Conservation (phyloP, 2,888 invertebrate genomes). For the Cryptophagus acutangulus region DNA sequence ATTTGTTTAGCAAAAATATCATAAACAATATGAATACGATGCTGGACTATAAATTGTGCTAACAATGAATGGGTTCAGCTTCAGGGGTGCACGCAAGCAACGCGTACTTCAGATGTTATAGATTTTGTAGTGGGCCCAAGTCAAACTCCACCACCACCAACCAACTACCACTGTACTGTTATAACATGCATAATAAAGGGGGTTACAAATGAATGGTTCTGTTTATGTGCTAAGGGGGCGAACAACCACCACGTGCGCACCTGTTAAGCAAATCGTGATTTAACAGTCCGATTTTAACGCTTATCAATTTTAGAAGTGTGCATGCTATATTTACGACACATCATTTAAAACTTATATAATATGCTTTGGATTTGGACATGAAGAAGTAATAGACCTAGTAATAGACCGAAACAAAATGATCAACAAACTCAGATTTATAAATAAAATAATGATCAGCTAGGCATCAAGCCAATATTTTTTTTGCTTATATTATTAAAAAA, state of each 20-base stretch:
- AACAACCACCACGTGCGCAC: conserved; percentile 34
- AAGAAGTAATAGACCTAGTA: too few relatives aligned
- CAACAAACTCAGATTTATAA: too few relatives aligned
- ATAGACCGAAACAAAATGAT: too few relatives aligned
- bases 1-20: too few relatives aligned
- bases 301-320: conserved; percentile 37
- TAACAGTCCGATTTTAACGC: conserved; percentile 41
- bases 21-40: too few relatives aligned
- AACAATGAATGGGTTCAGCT: conserved; percentile 27
- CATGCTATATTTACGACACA: too few relatives aligned
- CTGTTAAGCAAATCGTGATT: conserved; percentile 41
- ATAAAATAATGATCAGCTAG: too few relatives aligned
- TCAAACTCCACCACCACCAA: conserved; percentile 35
- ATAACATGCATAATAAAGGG: conserved; percentile 13
- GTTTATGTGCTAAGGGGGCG: conserved; percentile 37
- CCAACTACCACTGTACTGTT: conserved; percentile 14
- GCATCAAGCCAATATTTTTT: too few relatives aligned
- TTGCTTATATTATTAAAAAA: too few relatives aligned
- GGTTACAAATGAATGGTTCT: conserved; percentile 31
- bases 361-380: too few relatives aligned
- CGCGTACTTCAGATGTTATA: conserved; percentile 40
- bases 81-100: conserved; percentile 35
- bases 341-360: too few relatives aligned
- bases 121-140: conserved; percentile 40
- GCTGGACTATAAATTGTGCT: too few relatives aligned